A percentile compares a stretch with the other conserved stretches of the same genome.
phyloP scores from a whole-genome alignment of 2,797 vertebrate genomes.

The Kryptolebias ocellatus region DNA sequence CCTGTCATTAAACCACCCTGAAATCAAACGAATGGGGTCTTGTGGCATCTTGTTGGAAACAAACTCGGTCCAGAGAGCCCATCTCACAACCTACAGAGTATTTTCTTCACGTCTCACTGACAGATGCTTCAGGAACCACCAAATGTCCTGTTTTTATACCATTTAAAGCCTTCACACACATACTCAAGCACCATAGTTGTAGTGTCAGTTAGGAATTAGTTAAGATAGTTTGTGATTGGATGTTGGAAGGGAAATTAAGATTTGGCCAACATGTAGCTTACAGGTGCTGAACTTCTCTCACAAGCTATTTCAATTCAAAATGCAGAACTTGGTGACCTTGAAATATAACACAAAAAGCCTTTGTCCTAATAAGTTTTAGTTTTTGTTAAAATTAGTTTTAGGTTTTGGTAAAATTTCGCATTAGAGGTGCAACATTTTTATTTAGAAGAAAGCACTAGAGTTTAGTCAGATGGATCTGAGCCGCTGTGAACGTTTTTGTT shows the following conservation, averaged over 20 bases:
- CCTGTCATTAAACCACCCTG: too few species aligned
- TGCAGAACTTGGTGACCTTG: neutral
- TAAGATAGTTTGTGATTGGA: neutral
- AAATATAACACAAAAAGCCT: neutral
- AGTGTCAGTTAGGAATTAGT: neutral
- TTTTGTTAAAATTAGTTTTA: neutral
- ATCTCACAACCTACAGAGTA: too few species aligned
- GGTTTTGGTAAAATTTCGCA: too few species aligned
- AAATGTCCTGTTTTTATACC: neutral
- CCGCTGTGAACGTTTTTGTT: constrained; percentile 53
- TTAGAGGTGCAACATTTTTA: too few species aligned
- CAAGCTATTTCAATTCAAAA: neutral
- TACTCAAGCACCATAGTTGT: too few species aligned
- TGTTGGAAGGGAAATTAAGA: neutral
- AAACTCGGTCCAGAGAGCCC: too few species aligned
- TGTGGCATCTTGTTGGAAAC: too few species aligned
- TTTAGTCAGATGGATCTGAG: constrained; percentile 53
- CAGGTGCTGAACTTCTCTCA: neutral
- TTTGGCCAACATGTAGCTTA: neutral
- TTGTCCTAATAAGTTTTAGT: constrained; percentile 26
- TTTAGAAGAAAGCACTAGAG: too few species aligned
- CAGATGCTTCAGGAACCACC: too few species aligned
- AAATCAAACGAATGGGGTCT: too few species aligned
- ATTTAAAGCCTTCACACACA: neutral
- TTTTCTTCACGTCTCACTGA: too few species aligned